These are phyloP conservation scores for Metopia argyrocephala DNA, from an alignment of 2,888 invertebrate genomes.

Conservation along the genomic window DNA sequence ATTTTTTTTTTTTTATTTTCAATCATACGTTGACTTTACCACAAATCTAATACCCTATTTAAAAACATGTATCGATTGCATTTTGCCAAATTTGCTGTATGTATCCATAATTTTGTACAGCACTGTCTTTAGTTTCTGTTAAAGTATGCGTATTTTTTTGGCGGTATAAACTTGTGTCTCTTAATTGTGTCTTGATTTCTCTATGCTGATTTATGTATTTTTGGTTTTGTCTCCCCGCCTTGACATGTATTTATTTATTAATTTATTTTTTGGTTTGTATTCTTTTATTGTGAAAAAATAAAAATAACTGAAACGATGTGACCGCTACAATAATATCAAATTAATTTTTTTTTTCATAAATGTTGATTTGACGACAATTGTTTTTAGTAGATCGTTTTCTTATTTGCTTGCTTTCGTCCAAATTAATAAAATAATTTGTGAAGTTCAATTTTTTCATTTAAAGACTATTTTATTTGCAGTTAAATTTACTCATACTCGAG, in stretches of 20 bases:
- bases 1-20: no score
- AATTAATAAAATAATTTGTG: background rate
- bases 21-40: no score
- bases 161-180: slow-evolving; percentile 43
- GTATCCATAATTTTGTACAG: background rate
- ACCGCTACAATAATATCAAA: slow-evolving; percentile 50
- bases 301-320: slow-evolving; percentile 46
- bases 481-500: no score
- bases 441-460: slow-evolving; percentile 20
- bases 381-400: background rate
- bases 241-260: slow-evolving; percentile 38
- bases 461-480: background rate
- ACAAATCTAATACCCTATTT: no score
- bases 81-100: no score
- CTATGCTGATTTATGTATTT: slow-evolving; percentile 53
- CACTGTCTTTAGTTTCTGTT: background rate
- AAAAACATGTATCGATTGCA: no score
- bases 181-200: slow-evolving; percentile 53
- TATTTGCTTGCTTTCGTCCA: background rate
- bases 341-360: slow-evolving; percentile 46
- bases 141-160: slow-evolving; percentile 5
- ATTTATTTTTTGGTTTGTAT: background rate
- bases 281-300: slow-evolving; percentile 38
- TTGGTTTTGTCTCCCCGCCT: slow-evolving; percentile 40
- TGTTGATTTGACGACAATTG: slow-evolving; percentile 39